Conservation (phyloP, 2,797 vertebrate genomes). For the Gallinago stenura region DNA sequence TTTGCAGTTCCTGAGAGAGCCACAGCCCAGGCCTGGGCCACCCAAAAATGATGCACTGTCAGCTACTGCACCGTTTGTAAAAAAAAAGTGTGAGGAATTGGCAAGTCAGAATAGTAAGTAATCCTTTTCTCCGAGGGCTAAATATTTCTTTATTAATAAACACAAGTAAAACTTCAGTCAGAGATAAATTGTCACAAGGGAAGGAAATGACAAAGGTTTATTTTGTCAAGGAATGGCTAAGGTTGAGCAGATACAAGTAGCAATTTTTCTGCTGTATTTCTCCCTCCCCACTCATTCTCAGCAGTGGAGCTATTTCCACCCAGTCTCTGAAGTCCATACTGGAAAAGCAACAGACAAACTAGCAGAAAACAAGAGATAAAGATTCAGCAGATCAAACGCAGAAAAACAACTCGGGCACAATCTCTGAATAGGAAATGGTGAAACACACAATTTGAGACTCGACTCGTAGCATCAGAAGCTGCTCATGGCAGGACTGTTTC, state of each 20-base stretch:
- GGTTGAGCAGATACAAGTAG: neutral
- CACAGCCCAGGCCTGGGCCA: neutral
- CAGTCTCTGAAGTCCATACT: neutral
- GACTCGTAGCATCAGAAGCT: neutral
- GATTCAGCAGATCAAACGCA: neutral
- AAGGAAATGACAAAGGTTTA: neutral
- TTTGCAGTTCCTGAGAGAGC: neutral
- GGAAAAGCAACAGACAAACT: neutral
- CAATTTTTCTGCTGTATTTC: neutral
- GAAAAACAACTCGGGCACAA: neutral
- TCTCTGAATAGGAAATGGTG: neutral
- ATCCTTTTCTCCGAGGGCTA: neutral
- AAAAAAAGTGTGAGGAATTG: neutral
- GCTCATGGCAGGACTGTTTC: neutral
- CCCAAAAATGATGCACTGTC: neutral
- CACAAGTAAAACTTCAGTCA: neutral
- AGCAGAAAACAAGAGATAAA: neutral
- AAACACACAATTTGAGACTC: neutral
- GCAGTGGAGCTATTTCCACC: neutral
- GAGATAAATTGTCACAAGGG: neutral
- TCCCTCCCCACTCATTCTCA: neutral
- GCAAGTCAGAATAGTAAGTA: neutral
- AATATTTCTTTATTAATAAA: neutral
- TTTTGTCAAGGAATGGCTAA: neutral
- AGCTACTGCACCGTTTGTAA: neutral